A percentile compares a stretch with the other conserved stretches of the same genome.
These are phyloP conservation scores for Patiria miniata DNA, from an alignment of 35 echinoderm and acorn worm genomes.

Conservation along the genomic window DNA sequence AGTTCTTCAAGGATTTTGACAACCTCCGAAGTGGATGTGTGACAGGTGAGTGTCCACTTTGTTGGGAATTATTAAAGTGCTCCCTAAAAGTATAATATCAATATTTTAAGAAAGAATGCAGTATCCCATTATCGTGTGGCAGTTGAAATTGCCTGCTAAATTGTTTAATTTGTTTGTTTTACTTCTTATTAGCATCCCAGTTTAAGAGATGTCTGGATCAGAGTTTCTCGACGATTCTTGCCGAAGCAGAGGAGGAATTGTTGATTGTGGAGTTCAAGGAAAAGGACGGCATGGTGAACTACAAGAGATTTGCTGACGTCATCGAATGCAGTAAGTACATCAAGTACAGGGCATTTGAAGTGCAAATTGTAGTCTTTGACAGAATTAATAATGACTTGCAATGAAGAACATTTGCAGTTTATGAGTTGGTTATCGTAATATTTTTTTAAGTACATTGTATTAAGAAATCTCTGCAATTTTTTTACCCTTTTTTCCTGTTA, in stretches of 20 bases:
- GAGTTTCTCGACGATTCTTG: slow-evolving; percentile 75
- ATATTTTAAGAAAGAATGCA: background rate
- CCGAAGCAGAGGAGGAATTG: slow-evolving; percentile 49
- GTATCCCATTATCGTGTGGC: background rate
- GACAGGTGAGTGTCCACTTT: slow-evolving; percentile 65
- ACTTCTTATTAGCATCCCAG: slow-evolving; percentile 65
- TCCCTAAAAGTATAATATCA: background rate
- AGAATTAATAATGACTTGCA: no score
- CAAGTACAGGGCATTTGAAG: background rate
- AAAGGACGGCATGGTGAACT: slow-evolving; percentile 76
- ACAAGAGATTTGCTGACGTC: slow-evolving; percentile 86
- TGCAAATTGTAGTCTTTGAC: no score
- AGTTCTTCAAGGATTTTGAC: slow-evolving; percentile 99
- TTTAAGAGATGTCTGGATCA: slow-evolving; percentile 91
- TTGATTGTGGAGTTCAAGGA: slow-evolving; percentile 76
- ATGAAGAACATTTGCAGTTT: background rate
- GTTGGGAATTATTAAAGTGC: background rate
- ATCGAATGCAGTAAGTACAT: slow-evolving; percentile 92
- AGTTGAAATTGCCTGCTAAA: no score
- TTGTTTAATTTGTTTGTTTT: no score
- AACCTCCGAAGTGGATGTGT: slow-evolving; percentile 88
- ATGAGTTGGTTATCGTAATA: background rate
- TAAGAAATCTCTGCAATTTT: no score
- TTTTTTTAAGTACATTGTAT: background rate
- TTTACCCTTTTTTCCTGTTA: no score